Evolutionary conservation across 1,140 invertebrate genomes (phyloP).

Genomic region (Oryzaephilus surinamensis): DNA sequence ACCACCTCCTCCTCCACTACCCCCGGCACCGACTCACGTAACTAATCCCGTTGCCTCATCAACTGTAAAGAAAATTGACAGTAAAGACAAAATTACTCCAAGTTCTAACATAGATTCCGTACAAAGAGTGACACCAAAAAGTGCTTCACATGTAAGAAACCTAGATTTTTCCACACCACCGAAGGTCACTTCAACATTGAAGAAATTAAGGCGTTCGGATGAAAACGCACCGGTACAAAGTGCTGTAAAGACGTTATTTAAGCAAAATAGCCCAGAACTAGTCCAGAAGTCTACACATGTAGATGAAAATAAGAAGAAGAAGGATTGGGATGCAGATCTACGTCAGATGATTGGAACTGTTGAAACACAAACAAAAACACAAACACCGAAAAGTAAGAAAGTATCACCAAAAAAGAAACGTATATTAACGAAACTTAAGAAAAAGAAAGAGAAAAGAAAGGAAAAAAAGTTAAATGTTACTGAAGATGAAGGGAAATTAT

Average conservation of each 20-base stretch:
- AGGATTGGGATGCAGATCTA: conserved; percentile 9
- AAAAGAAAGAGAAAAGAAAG: conserved; percentile 7
- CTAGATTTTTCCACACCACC: conserved; percentile 19
- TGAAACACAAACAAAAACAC: not conserved
- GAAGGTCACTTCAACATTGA: not conserved
- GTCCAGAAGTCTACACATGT: too few species aligned
- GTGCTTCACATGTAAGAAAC: conserved; percentile 22
- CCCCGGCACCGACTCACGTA: too few species aligned
- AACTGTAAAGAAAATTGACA: too few species aligned
- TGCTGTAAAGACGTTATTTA: conserved; percentile 1
- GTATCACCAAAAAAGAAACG: conserved; percentile 1
- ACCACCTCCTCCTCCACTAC: too few species aligned
- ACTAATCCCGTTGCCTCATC: too few species aligned
- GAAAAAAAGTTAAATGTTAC: conserved; percentile 15
- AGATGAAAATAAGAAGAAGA: too few species aligned
- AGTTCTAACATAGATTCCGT: too few species aligned
- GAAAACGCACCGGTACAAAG: not conserved
- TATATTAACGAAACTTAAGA: conserved; percentile 1
- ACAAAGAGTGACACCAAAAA: too few species aligned
- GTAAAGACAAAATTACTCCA: too few species aligned
- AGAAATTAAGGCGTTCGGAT: not conserved
- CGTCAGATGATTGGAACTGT: not conserved
- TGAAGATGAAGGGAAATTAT: conserved; percentile 8
- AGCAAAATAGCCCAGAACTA: too few species aligned
- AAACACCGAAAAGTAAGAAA: not conserved